Conservation (phyloP, 2,888 invertebrate genomes). For the Clepsis dumicolana region DNA sequence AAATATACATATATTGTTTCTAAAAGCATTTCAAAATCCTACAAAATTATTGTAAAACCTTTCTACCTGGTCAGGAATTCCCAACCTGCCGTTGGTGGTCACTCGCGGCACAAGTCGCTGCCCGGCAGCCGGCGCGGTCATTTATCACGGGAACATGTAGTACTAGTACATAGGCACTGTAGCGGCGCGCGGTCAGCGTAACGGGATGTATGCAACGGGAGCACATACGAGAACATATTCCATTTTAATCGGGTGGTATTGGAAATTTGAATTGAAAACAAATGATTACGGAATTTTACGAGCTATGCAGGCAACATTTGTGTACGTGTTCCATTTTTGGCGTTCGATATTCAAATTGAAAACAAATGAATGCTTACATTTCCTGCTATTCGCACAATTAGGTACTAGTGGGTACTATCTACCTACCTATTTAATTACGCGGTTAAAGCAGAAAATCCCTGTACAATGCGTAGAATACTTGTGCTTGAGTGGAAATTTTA, state of each 20-base stretch:
- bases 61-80: not conserved
- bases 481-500: too few relatives aligned
- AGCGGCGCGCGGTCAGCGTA: constrained; percentile 5
- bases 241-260: not conserved
- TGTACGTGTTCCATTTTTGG: not conserved
- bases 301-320: too few relatives aligned
- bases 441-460: too few relatives aligned
- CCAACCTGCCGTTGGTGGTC: not conserved
- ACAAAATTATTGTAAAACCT: too few relatives aligned
- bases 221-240: not conserved
- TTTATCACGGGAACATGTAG: constrained; percentile 31
- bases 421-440: too few relatives aligned
- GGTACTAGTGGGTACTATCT: too few relatives aligned
- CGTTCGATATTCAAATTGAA: not conserved
- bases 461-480: too few relatives aligned
- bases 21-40: too few relatives aligned
- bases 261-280: too few relatives aligned
- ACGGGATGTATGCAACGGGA: constrained; percentile 15
- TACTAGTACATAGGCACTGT: not conserved
- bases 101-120: not conserved
- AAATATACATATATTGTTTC: too few relatives aligned
- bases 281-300: too few relatives aligned
- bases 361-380: not conserved
- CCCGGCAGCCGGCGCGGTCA: constrained; percentile 17
- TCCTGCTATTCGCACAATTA: not conserved